Evolutionary conservation across 35 echinoderm and acorn worm genomes (phyloP), one percentile per base, ranked within the genome.

Genomic region (Patiria miniata): DNA sequence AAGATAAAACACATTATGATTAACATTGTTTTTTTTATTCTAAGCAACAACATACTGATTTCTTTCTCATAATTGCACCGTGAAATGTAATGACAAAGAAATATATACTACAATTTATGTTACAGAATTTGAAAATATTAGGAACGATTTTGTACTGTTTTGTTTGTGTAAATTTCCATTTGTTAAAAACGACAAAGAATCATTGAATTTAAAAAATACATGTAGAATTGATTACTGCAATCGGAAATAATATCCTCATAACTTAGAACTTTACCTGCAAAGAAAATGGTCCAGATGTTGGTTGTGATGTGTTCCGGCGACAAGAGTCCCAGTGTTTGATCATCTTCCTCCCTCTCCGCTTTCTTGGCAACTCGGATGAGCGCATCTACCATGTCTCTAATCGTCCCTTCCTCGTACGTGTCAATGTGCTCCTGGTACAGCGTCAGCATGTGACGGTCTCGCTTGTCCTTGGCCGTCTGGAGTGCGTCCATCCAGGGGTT

Each of bases 281-380:
- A 99, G 51, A 99, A 99, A 30, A 99, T 99, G 5, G 92, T 94
- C 96, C 96, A 99, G 77, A 99, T 99, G 76, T 99, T 99, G 44
- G 94, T 99, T 33, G 94, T 91, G 79, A 99, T 95, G 36, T 99
- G 96, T 39, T 95, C 82, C 37, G 96, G 96, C 40, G 92, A 89
- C 15, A 99, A 89, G 14, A 94, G 79, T 22, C 77, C 80, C 21
- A 99, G 52, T 28, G 83, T 79, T 19, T 95, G 84, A 0, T 84
- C 9, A 61, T 99, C 96, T 8, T 85, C 92, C 15, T 91, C 50
- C 21, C 73, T 60, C 44, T 90, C 87, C 29, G 96, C 96, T 16
- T 99, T 85, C 8, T 60, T 86, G 18, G 86, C 52, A 26, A 89
- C 89, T 68, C 94, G 86, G 81, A 99, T 86, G 6, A 99, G 83